Evolutionary conservation across 2,113 vertebrate genomes (phyloP).

Genomic region (Fulica atra): DNA sequence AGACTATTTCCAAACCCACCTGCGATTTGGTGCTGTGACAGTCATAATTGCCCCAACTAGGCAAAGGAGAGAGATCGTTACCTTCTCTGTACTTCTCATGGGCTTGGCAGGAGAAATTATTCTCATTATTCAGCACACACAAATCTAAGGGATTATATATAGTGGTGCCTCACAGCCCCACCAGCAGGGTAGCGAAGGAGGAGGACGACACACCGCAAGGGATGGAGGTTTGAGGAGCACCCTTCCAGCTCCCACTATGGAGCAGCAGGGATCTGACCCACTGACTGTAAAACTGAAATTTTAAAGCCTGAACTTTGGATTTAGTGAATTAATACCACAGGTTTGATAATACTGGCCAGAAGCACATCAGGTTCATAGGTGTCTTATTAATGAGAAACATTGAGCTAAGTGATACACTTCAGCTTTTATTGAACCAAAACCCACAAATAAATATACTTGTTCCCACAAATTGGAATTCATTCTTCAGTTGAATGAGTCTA

Average conservation of each 20-base stretch:
- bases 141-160: not conserved
- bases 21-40: not conserved
- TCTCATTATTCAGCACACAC: not conserved
- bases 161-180: not conserved
- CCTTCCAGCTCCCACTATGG: not conserved
- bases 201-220: not conserved
- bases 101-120: not conserved
- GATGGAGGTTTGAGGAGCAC: rapidly evolving
- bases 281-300: not conserved
- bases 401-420: not conserved
- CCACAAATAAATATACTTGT: constrained; percentile 68
- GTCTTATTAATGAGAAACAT: constrained; percentile 35
- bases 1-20: not conserved
- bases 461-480: not conserved
- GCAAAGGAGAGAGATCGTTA: not conserved
- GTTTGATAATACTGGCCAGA: not conserved
- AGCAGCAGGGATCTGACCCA: not conserved
- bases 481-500: constrained; percentile 47
- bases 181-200: rapidly evolving
- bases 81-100: not conserved
- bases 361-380: not conserved
- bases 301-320: not conserved
- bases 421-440: constrained; percentile 10
- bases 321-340: not conserved
- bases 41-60: too few relatives aligned